Percentiles rank a stretch among this genome's conserved stretches.
Conservation (phyloP, 2,113 vertebrate genomes). For the Pteropus alecto region DNA sequence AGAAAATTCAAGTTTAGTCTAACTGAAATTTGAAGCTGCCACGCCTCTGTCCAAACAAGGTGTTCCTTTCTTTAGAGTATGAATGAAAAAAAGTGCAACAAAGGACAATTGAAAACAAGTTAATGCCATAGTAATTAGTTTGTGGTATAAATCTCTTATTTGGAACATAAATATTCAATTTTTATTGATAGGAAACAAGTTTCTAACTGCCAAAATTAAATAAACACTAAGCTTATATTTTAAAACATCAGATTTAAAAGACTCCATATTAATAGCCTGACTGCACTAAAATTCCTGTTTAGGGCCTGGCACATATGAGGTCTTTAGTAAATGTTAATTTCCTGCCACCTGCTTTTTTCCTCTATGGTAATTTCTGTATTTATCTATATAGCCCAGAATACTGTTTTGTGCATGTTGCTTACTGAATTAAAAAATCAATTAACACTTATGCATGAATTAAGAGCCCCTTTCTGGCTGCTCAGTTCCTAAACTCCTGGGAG, state of each 20-base stretch:
- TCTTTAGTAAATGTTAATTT: background rate
- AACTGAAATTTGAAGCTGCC: background rate
- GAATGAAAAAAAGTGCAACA: background rate
- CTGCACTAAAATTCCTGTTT: background rate
- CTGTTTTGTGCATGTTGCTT: background rate
- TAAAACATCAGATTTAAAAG: background rate
- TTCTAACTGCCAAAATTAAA: background rate
- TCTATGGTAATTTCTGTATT: background rate
- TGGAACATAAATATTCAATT: background rate
- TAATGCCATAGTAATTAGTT: background rate
- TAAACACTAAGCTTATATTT: background rate
- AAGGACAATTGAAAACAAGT: background rate
- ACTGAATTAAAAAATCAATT: slow-evolving; percentile 33
- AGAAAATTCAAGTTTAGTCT: background rate
- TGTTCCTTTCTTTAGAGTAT: background rate
- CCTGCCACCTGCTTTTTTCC: background rate
- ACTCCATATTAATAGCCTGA: background rate
- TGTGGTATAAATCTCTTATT: background rate
- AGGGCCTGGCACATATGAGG: background rate
- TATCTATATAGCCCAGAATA: slow-evolving; percentile 1
- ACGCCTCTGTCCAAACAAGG: background rate
- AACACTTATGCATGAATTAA: slow-evolving; percentile 12
- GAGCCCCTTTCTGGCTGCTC: background rate
- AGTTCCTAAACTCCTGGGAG: background rate
- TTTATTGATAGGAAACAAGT: slow-evolving; percentile 1